Conservation (phyloP, 2,113 vertebrate genomes). For the Capreolus pygargus region DNA sequence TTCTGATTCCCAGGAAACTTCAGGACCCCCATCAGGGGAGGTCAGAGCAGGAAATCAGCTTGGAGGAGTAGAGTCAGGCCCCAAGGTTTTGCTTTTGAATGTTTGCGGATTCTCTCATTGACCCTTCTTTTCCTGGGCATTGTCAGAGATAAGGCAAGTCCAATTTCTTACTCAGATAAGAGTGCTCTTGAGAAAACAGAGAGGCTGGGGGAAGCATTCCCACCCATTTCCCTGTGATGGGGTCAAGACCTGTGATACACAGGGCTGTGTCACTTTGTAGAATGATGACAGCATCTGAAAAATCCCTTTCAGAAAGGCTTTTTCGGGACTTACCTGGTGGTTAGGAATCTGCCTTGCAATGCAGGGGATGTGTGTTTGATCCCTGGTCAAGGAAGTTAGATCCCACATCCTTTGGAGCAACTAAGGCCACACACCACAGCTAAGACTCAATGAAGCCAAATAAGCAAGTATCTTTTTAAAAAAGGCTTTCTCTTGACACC, state of each 20-base stretch:
- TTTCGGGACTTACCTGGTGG: background rate
- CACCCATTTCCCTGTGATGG: background rate
- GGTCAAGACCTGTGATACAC: background rate
- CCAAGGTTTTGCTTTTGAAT: background rate
- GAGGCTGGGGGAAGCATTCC: background rate
- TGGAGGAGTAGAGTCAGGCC: background rate
- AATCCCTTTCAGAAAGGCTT: background rate
- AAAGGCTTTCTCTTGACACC: background rate
- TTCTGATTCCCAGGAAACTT: constrained; percentile 1
- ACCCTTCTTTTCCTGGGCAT: constrained; percentile 43
- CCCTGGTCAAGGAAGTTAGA: background rate
- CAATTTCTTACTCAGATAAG: constrained; percentile 18
- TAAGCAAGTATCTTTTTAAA: background rate
- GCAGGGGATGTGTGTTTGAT: background rate
- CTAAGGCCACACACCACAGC: rapidly evolving
- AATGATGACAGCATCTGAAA: background rate
- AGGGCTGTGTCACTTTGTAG: background rate
- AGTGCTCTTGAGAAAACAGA: background rate
- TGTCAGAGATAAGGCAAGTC: background rate
- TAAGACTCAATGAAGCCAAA: background rate
- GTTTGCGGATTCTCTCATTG: background rate
- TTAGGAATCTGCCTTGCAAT: background rate
- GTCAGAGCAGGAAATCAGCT: constrained; percentile 45
- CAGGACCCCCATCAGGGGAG: background rate
- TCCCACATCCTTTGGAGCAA: background rate